A percentile compares a stretch with the other conserved stretches of the same genome.
Conservation (phyloP, 2,113 vertebrate species). For the Rhea americana region DNA sequence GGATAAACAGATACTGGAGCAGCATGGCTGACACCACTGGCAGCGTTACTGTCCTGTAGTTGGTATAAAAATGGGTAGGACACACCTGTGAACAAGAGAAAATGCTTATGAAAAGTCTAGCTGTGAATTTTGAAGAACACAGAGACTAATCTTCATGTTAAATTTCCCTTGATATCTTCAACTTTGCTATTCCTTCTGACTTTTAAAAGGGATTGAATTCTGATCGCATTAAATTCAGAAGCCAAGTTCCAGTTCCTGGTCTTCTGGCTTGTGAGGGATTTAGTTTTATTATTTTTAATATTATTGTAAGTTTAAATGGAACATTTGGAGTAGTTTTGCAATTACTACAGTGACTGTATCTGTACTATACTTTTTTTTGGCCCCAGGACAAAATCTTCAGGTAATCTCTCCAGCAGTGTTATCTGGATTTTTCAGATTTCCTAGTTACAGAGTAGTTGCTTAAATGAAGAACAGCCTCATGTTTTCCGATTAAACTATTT, state of each 20-base stretch:
- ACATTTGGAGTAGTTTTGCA: neutral
- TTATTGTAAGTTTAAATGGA: neutral
- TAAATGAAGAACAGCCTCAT: neutral
- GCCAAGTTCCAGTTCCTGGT: neutral
- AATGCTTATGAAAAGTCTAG: neutral
- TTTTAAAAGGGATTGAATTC: neutral
- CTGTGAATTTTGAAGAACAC: neutral
- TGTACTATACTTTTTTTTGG: neutral
- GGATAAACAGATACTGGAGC: neutral
- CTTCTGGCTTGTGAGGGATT: neutral
- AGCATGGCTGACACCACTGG: fast-evolving
- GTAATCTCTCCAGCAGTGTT: neutral
- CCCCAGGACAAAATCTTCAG: neutral
- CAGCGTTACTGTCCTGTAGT: neutral
- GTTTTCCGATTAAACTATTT: neutral
- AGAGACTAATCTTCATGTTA: neutral
- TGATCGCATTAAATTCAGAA: neutral
- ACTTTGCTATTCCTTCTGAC: neutral
- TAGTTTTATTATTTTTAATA: neutral
- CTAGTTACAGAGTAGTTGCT: neutral
- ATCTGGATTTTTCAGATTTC: neutral
- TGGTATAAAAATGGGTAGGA: neutral
- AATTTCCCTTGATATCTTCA: neutral
- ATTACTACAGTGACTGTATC: neutral
- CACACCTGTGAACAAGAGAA: neutral